Base-by-base conservation (phyloP, 2,888 invertebrate genomes). In the Eupithecia subumbrata region DNA sequence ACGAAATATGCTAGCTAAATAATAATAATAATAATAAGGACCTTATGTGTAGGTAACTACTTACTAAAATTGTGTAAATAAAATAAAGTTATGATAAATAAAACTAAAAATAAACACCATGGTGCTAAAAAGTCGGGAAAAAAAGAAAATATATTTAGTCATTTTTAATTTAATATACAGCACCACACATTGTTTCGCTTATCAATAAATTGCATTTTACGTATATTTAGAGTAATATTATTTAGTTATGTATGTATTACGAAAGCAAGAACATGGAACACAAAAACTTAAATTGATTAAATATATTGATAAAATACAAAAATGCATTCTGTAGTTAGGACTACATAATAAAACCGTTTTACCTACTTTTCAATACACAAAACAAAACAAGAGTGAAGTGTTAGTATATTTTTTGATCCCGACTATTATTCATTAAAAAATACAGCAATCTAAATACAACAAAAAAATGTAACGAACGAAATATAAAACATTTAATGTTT, bases 161-260 rank as follows among this genome's bases (percentile, higher is more conserved):
- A 66, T 37, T 66, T 63, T 66, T 11, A n/a, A 22, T 60, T 60
- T 25, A 67, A 67, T 67, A 66, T 66, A 64, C 64, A 66, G 66
- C 66, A 67, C 66, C 66, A 67, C 37, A 34, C 34, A n/a, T 5
- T 37, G 40, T 67, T n/a, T n/a, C 37, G 40, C 40, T 40, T 67
- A 67, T n/a, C 9, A 64, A 34, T 67, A 67, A 67, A 67, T 67
- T 63, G 71, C 71, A 71, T 71, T 71, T 68, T 63, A 71, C 63
- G 71, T 63, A 71, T 67, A 37, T 60, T 60, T 5, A 25, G 5
- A 5, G 60, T 60, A 56, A 56, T 56, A 56, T 60, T 60, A 60
- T 60, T 12, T 25, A 60, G 14, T 0, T 56, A 60, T 25, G 14
- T 14, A 60, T 25, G 22, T 22, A 56, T 22, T 11, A 56, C 56